Evolutionary conservation across 2,797 vertebrate species (phyloP).

Genomic region (Loriculus beryllinus): DNA sequence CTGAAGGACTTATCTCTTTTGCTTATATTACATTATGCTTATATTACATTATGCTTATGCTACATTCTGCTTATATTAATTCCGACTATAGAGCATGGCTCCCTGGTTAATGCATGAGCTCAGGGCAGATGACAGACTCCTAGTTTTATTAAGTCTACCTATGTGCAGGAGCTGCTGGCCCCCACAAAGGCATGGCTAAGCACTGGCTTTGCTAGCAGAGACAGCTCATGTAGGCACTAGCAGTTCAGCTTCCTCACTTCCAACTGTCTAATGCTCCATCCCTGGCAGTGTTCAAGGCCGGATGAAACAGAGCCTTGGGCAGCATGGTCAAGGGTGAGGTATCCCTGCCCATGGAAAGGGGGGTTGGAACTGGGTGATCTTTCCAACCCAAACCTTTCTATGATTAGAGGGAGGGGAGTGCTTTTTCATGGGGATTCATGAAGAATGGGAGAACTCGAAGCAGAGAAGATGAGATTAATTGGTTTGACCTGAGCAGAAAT

Average conservation of each 20-base stretch:
- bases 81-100: neutral
- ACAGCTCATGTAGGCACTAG: neutral
- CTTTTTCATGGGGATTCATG: neutral
- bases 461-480: neutral
- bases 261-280: neutral
- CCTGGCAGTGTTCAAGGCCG: neutral
- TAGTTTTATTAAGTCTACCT: neutral
- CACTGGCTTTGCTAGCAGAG: neutral
- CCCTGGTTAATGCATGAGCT: neutral
- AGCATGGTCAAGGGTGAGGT: neutral
- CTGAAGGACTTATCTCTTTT: neutral
- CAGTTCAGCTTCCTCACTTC: neutral
- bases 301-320: neutral
- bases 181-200: neutral
- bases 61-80: neutral
- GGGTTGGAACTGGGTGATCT: neutral
- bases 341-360: neutral
- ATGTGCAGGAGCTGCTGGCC: neutral
- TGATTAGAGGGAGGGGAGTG: neutral
- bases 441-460: neutral
- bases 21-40: neutral
- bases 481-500: slow-evolving; percentile 21
- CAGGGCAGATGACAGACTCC: neutral
- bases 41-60: neutral
- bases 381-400: neutral